These are phyloP conservation scores for Eurytoma adleriae DNA, from an alignment of 2,888 invertebrate genomes.

Conservation along the genomic window DNA sequence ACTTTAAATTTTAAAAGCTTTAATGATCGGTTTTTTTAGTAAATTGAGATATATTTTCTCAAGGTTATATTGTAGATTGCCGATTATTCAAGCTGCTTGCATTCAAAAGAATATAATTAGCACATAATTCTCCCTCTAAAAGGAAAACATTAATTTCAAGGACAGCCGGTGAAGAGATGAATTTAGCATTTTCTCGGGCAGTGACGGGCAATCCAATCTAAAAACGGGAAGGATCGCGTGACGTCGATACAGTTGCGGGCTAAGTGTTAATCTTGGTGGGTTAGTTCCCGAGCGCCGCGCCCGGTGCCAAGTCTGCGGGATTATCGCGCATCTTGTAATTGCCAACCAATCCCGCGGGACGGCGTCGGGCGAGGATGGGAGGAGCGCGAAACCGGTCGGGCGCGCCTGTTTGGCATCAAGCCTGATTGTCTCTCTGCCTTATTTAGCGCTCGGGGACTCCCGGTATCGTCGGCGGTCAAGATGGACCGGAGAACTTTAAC, in stretches of 20 bases:
- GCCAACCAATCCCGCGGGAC: conserved; percentile 74
- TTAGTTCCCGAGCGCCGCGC: conserved; percentile 71
- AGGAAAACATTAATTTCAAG: too few species aligned
- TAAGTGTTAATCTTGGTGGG: conserved; percentile 75
- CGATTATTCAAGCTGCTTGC: too few species aligned
- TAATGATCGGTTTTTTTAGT: too few species aligned
- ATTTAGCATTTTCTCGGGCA: too few species aligned
- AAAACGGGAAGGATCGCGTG: conserved; percentile 57
- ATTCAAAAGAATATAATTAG: too few species aligned
- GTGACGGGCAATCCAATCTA: neutral
- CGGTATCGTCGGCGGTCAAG: neutral
- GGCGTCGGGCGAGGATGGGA: conserved; percentile 24
- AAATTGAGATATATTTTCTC: too few species aligned
- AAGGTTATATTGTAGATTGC: too few species aligned
- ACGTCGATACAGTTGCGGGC: conserved; percentile 71
- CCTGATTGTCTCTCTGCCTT: conserved; percentile 69
- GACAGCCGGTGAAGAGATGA: too few species aligned
- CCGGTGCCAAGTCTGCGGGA: conserved; percentile 75
- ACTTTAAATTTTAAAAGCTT: too few species aligned
- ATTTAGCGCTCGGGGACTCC: conserved; percentile 10
- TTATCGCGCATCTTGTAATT: conserved; percentile 76
- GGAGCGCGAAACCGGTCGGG: conserved; percentile 66
- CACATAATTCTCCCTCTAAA: too few species aligned
- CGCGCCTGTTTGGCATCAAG: conserved; percentile 74
- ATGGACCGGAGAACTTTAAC: too few species aligned